These are phyloP conservation scores for Chionodraco myersi DNA, from an alignment of 2,113 vertebrate species.

Conservation along the genomic window DNA sequence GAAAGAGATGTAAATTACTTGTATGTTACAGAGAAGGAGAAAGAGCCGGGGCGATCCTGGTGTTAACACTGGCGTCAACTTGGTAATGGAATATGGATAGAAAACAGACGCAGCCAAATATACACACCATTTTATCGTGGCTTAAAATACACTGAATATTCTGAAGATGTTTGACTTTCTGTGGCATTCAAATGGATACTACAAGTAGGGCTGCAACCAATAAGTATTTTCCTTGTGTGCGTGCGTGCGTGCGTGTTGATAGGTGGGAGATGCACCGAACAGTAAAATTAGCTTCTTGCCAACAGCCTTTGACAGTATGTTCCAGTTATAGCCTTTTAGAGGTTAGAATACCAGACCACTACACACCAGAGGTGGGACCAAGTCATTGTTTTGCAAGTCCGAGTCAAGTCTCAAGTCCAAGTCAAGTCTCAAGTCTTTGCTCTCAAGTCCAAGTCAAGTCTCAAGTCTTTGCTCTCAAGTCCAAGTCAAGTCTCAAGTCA, in stretches of 20 bases:
- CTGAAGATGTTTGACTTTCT: not conserved
- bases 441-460: too few species aligned
- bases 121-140: constrained; percentile 2
- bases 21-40: constrained; percentile 47
- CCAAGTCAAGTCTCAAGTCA: too few species aligned
- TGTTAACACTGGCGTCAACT: constrained; percentile 28
- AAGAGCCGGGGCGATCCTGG: constrained; percentile 6
- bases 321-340: constrained; percentile 45
- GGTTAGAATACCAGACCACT: constrained; percentile 25
- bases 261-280: constrained; percentile 49
- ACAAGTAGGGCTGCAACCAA: not conserved
- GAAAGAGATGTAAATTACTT: constrained; percentile 71
- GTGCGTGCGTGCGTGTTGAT: constrained; percentile 46
- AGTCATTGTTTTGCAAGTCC: too few species aligned
- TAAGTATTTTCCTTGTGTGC: constrained; percentile 10
- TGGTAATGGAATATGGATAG: not conserved
- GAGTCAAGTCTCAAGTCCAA: too few species aligned
- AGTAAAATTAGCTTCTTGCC: constrained; percentile 67
- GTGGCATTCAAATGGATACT: not conserved
- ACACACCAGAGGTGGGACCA: too few species aligned
- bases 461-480: too few species aligned
- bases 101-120: constrained; percentile 19
- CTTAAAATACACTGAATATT: constrained; percentile 35
- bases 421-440: too few species aligned
- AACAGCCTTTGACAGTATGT: constrained; percentile 55